Evolutionary conservation across 2,113 vertebrate genomes (phyloP), one percentile per base, ranked within the genome.

Genomic region (Paradisaea rubra): DNA sequence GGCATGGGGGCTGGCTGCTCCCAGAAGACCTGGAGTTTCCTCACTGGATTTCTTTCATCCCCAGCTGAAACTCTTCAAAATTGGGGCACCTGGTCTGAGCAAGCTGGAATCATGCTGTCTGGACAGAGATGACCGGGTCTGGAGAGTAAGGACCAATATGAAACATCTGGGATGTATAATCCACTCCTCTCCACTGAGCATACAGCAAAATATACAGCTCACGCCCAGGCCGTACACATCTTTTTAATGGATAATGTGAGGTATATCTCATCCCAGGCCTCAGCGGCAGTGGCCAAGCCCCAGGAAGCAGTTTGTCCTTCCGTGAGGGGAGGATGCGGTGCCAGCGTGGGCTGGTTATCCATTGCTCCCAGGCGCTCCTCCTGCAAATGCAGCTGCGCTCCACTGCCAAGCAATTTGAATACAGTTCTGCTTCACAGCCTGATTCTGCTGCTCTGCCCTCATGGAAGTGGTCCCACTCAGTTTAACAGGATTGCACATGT

Each of bases 321-420:
- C 20, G 49, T 0, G 28, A 85, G 31, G 17, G 11, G 17, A 71
- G 30, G 45, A 18, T 11, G 4, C 0, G 0, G 19, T 2, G 6
- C 49, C 70, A 88, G 1, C 0, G 1, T 0, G 6, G 50, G 74
- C 59, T 33, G n/a, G 21, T 44, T 45, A 18, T 70, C 72, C 89
- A 23, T 9, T 1, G 2, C 61, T 78, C 21, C 60, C 65, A 49
- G 82, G 44, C 9, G 0, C 31, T 80, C 31, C 66, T 10, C 8
- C 12, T 23, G 49, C 59, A 37, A 30, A 27, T 0, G 17, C 72
- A 86, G 89, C 87, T 57, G 53, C 50, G 0, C 19, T 31, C 39
- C 37, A 10, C 3, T 54, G 81, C 70, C 79, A 65, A 61, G 33
- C 33, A 31, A 27, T 54, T 72, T 65, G 10, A 50, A 47, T 5